These are phyloP conservation scores for Scaptomyza pallida DNA, from an alignment of 1,140 invertebrate genomes.

Conservation along the genomic window DNA sequence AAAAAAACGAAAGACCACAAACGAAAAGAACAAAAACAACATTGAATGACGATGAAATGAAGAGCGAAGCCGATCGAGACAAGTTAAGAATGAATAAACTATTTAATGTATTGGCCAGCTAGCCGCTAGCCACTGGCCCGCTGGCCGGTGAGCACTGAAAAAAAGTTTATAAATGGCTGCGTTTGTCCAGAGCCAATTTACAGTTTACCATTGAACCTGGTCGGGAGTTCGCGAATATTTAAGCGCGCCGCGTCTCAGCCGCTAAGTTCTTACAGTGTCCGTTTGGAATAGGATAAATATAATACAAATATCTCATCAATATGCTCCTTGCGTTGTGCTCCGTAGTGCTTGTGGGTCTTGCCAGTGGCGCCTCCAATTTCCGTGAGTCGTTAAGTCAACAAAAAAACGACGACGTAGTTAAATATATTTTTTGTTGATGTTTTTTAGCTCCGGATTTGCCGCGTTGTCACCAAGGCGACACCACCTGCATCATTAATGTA, in stretches of 20 bases:
- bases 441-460: constrained; percentile 70
- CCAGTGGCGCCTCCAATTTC: constrained; percentile 57
- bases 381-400: constrained; percentile 55
- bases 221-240: constrained; percentile 73
- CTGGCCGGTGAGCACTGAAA: constrained; percentile 26
- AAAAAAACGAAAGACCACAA: constrained; percentile 13
- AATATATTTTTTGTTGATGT: not conserved
- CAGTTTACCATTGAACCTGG: constrained; percentile 84
- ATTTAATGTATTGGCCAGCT: constrained; percentile 63
- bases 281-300: not conserved
- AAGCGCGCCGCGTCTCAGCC: constrained; percentile 27
- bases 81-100: constrained; percentile 81
- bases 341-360: constrained; percentile 36
- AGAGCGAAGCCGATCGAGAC: constrained; percentile 46
- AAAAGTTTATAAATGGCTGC: constrained; percentile 82
- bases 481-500: constrained; percentile 67
- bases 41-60: not conserved
- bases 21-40: constrained; percentile 42
- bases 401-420: not conserved
- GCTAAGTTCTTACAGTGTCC: constrained; percentile 15
- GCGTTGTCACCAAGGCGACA: constrained; percentile 67
- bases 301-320: constrained; percentile 14
- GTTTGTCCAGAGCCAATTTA: constrained; percentile 80
- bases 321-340: constrained; percentile 53
- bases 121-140: too few species aligned